These are phyloP conservation scores for Pongo pygmaeus DNA, from an alignment of 2,113 vertebrate species.

Conservation along the genomic window DNA sequence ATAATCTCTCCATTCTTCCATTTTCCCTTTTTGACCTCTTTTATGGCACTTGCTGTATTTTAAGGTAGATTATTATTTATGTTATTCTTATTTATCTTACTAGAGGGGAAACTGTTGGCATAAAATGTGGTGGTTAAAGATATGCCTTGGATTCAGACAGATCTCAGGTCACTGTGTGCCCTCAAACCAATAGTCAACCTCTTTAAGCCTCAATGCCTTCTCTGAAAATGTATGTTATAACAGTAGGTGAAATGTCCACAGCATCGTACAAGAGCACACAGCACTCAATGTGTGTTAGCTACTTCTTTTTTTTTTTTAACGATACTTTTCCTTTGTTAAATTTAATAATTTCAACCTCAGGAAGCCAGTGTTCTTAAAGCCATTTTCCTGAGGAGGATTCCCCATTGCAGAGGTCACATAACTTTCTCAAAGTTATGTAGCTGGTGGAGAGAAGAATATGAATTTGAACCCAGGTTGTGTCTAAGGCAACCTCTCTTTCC, in stretches of 20 bases:
- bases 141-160: background rate
- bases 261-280: background rate
- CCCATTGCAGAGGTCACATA: background rate
- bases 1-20: background rate
- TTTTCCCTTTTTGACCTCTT: background rate
- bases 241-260: background rate
- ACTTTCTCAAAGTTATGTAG: background rate
- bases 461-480: slow-evolving; percentile 33
- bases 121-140: slow-evolving; percentile 30
- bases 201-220: slow-evolving; percentile 11
- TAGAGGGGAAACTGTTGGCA: slow-evolving; percentile 21
- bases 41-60: slow-evolving; percentile 3
- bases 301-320: background rate
- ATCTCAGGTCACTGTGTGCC: background rate
- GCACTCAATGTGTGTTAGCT: background rate
- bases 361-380: background rate
- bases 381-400: background rate
- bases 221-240: background rate
- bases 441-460: background rate
- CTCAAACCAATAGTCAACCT: background rate
- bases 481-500: background rate
- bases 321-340: background rate
- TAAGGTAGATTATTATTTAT: background rate
- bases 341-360: slow-evolving; percentile 1
- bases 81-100: slow-evolving; percentile 34